A percentile compares a stretch with the other conserved stretches of the same genome.
Evolutionary conservation across 1,140 invertebrate species (phyloP).

Genomic region (Galleria mellonella): DNA sequence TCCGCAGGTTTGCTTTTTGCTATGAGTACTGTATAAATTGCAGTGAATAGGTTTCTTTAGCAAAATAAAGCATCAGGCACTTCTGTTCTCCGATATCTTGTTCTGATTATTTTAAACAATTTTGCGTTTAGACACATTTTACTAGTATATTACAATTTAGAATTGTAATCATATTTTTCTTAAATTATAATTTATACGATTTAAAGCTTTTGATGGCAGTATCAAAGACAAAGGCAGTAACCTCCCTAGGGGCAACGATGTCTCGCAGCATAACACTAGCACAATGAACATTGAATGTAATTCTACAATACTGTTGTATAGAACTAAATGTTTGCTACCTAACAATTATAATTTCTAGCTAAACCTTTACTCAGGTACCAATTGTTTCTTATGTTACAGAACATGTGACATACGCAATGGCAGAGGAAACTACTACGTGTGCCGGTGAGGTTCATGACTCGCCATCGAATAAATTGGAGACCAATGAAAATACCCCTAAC

Average conservation of each 20-base stretch:
- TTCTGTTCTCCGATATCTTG: slow-evolving; percentile 1
- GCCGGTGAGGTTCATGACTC: slow-evolving; percentile 19
- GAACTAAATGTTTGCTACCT: slow-evolving; percentile 35
- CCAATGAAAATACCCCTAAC: slow-evolving; percentile 18
- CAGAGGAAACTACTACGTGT: slow-evolving; percentile 38
- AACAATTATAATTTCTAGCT: slow-evolving; percentile 7
- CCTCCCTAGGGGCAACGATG: slow-evolving; percentile 36
- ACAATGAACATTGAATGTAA: slow-evolving; percentile 30
- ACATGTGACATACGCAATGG: slow-evolving; percentile 59
- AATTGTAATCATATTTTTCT: too few relatives aligned
- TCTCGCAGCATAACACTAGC: slow-evolving; percentile 20
- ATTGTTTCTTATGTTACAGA: slow-evolving; percentile 50
- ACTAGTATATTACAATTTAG: too few relatives aligned
- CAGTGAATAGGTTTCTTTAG: slow-evolving; percentile 12
- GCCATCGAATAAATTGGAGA: slow-evolving; percentile 16
- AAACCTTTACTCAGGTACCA: slow-evolving; percentile 1
- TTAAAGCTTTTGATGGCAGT: too few relatives aligned
- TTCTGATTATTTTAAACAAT: slow-evolving; percentile 9
- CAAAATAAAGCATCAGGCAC: too few relatives aligned
- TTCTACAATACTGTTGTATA: slow-evolving; percentile 28
- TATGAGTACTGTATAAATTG: not conserved
- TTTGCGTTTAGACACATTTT: too few relatives aligned
- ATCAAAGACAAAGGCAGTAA: slow-evolving; percentile 42
- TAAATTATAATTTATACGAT: too few relatives aligned
- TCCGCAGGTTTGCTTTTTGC: slow-evolving; percentile 16